A percentile compares a stretch with the other conserved stretches of the same genome.
phyloP scores from a whole-genome alignment of 2,797 vertebrate genomes.

The Sciurus vulgaris region DNA sequence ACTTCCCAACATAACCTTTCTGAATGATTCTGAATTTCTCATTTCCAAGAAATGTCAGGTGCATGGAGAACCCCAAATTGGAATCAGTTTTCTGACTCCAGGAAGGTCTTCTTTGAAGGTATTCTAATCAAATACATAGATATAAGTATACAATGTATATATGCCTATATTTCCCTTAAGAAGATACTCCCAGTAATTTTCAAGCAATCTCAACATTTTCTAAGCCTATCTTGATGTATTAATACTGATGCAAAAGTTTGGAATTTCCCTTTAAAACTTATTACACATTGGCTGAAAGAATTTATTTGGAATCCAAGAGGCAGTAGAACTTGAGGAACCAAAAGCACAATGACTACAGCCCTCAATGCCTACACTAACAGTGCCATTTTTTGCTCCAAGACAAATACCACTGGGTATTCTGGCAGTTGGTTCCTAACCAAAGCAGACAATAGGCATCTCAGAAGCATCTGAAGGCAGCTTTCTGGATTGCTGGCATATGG shows the following conservation, averaged over 20 bases:
- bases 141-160: accelerated
- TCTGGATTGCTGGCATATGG: neutral
- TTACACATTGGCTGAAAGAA: neutral
- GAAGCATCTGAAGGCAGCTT: no score
- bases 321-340: neutral
- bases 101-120: neutral
- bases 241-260: neutral
- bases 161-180: neutral
- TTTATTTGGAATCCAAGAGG: neutral
- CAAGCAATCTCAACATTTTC: neutral
- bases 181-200: neutral
- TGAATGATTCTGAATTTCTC: neutral
- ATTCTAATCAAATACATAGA: neutral
- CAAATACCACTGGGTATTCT: neutral
- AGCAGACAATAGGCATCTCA: neutral
- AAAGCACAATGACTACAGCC: neutral
- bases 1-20: neutral
- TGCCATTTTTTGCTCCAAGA: neutral
- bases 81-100: neutral
- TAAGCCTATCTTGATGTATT: neutral
- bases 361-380: neutral
- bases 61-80: neutral
- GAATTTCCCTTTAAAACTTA: neutral
- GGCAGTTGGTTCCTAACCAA: neutral
- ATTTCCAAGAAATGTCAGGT: neutral